Evolutionary conservation across 2,888 invertebrate genomes (phyloP), one percentile per base, ranked within the genome.

Genomic region (Amiota mariae): DNA sequence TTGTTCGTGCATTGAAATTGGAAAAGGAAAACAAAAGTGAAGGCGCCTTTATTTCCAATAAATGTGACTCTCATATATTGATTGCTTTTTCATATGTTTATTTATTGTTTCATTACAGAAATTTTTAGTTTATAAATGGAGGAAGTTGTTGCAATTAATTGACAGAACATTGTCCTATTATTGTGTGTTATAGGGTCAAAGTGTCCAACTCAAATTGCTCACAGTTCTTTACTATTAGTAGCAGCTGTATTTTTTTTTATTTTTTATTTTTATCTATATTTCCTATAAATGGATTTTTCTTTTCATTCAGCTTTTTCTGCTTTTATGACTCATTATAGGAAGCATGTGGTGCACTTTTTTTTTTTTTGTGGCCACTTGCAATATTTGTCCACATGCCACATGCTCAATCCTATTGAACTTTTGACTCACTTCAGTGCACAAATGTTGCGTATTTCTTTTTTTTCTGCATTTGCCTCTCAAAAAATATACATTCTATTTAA

Each of bases 71-170:
- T 57, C 15, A n/a, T 56, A 56, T 8, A 20, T 20, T 15, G 59
- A 3, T 59, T 20, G n/a, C n/a, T 59, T n/a, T 11, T 59, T 59
- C 20, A 59, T 59, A 59, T 59, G 18, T 59, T n/a, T 13, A 24
- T 24, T 59, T 59, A 36, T 59, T 59, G 18, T 6, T 36, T 36
- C 36, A 36, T 36, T 4, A 36, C 36, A 36, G 6, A 36, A 36
- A 36, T 36, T 36, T 36, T 2, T 4, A 36, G 36, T 36, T 36
- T 36, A 36, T 36, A 36, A 36, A 36, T 59, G 18, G 59, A 3
- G 59, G 59, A 59, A 59, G 59, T 59, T 59, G 59, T 59, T 20
- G 59, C 59, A 20, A 11, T 59, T 15, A 59, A 59, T 59, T 59
- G 59, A n/a, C 18, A 59, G 18, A 6, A 36, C 36, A 36, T 6